These are phyloP conservation scores for Drosophila aff. DNA, from an alignment of 1,140 invertebrate genomes.

Conservation along the genomic window DNA sequence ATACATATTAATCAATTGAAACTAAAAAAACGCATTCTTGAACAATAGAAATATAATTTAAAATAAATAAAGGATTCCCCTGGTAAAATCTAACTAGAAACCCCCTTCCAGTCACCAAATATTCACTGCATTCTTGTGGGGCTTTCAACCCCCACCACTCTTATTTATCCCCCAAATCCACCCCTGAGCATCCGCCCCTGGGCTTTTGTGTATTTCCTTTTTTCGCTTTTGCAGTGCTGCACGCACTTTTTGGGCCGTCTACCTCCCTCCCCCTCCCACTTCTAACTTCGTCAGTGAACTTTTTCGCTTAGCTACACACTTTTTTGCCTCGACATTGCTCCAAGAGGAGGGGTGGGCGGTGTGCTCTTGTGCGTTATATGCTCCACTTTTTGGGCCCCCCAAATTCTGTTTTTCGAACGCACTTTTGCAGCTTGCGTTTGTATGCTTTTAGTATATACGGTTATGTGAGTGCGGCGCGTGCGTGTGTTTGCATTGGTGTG, in stretches of 20 bases:
- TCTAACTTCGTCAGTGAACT: constrained; percentile 17
- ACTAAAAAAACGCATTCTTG: too few relatives aligned
- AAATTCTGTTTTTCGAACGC: constrained; percentile 57
- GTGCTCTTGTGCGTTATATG: constrained; percentile 64
- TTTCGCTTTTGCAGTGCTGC: constrained; percentile 72
- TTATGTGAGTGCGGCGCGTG: constrained; percentile 51
- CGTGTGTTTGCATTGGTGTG: constrained; percentile 50
- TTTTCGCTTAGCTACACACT: constrained; percentile 72
- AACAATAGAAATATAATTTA: too few relatives aligned
- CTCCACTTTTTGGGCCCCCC: constrained; percentile 75
- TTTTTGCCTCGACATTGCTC: constrained; percentile 23
- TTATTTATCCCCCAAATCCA: constrained; percentile 22
- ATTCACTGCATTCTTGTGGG: constrained; percentile 29
- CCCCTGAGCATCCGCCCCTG: constrained; percentile 20
- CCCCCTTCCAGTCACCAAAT: background rate
- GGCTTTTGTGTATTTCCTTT: constrained; percentile 17
- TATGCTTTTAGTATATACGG: constrained; percentile 23
- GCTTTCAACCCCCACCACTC: background rate
- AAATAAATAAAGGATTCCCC: background rate
- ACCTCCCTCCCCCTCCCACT: background rate
- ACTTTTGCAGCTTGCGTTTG: constrained; percentile 81
- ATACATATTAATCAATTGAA: too few relatives aligned
- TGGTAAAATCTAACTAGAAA: background rate
- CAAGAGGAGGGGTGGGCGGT: background rate
- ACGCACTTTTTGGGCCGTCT: constrained; percentile 63